Percentiles rank a stretch among this genome's conserved stretches.
These are phyloP conservation scores for Lordiphosa fenestrarum DNA, from an alignment of 2,888 invertebrate species.

Conservation along the genomic window DNA sequence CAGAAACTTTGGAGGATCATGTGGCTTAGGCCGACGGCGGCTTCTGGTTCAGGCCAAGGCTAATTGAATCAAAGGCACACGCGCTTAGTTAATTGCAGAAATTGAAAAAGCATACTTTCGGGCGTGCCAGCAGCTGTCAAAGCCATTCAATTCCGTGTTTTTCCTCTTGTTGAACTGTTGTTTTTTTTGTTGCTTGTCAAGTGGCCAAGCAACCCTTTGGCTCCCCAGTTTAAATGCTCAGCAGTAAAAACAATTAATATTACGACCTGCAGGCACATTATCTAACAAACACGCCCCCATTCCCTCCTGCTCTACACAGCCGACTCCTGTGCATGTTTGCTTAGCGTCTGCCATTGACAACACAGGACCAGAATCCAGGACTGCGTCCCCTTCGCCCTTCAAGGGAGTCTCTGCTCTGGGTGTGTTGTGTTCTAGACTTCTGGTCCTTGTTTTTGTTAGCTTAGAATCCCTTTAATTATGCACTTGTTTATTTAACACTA, in stretches of 20 bases:
- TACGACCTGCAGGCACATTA: constrained; percentile 73
- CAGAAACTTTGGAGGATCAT: constrained; percentile 55
- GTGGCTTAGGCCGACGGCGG: constrained; percentile 44
- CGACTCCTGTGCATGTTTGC: constrained; percentile 24
- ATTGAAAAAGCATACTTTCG: constrained; percentile 66
- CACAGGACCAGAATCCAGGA: constrained; percentile 14
- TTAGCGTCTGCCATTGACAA: constrained; percentile 69
- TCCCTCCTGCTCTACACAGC: constrained; percentile 1
- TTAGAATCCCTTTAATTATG: constrained; percentile 42
- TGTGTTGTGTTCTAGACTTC: constrained; percentile 13
- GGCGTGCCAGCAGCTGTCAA: constrained; percentile 53
- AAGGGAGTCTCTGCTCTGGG: constrained; percentile 21
- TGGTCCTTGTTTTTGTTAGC: constrained; percentile 34
- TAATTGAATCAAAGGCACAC: constrained; percentile 69
- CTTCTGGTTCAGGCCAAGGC: constrained; percentile 36
- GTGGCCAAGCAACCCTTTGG: constrained; percentile 45
- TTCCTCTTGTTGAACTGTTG: not conserved
- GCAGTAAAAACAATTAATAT: constrained; percentile 68
- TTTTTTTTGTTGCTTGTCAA: constrained; percentile 12
- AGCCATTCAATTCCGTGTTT: constrained; percentile 54
- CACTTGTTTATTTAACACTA: constrained; percentile 44
- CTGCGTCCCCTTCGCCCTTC: constrained; percentile 27
- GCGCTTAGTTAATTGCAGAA: constrained; percentile 61
- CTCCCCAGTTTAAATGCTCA: constrained; percentile 38
- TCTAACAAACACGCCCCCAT: constrained; percentile 21